Evolutionary conservation across 1,140 invertebrate genomes (phyloP).

Genomic region (Drosophila busckii): DNA sequence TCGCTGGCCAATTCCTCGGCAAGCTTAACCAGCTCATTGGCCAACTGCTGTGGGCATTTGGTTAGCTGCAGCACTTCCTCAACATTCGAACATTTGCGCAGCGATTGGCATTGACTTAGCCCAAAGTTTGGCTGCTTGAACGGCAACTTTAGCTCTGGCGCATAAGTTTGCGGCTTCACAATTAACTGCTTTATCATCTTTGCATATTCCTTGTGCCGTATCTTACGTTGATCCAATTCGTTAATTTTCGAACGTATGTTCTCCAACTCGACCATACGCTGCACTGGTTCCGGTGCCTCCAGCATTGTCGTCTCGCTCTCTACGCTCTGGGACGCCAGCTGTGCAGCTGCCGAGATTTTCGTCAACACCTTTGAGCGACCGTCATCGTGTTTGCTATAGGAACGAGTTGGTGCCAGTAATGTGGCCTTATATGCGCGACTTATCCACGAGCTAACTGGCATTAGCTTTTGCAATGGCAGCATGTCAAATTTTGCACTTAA

Average conservation of each 20-base stretch:
- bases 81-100: not conserved
- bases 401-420: not conserved
- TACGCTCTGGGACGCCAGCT: not conserved
- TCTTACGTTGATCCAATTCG: slow-evolving; percentile 30
- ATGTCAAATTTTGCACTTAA: too few relatives aligned
- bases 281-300: slow-evolving; percentile 16
- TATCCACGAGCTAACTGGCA: too few relatives aligned
- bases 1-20: not conserved
- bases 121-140: not conserved
- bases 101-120: not conserved
- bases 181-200: slow-evolving; percentile 1
- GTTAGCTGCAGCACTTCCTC: slow-evolving; percentile 14
- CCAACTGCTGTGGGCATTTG: slow-evolving; percentile 2
- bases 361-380: not conserved
- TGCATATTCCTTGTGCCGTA: slow-evolving; percentile 8
- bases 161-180: not conserved
- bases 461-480: too few relatives aligned
- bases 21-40: slow-evolving; percentile 6
- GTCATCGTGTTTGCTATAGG: not conserved
- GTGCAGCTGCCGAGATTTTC: slow-evolving; percentile 17
- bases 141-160: not conserved
- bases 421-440: not conserved
- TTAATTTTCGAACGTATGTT: slow-evolving; percentile 13
- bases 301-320: not conserved
- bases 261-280: slow-evolving; percentile 12